These are phyloP conservation scores for Atta cephalotes DNA, from an alignment of 1,140 invertebrate genomes.

Conservation along the genomic window DNA sequence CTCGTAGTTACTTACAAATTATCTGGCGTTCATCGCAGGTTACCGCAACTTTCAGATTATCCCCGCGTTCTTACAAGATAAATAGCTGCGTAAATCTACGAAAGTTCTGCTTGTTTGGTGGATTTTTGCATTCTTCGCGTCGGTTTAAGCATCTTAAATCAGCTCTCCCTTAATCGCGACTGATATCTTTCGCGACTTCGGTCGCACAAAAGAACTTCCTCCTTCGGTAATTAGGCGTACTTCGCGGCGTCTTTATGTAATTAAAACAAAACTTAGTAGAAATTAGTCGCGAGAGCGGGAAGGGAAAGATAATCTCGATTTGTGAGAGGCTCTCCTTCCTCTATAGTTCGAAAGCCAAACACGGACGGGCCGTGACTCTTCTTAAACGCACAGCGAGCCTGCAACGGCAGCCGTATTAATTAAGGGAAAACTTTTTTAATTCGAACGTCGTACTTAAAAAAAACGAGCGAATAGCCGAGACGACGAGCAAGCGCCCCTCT, in stretches of 20 bases:
- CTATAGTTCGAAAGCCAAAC: slow-evolving; percentile 50
- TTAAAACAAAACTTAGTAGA: slow-evolving; percentile 51
- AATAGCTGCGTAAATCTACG: slow-evolving; percentile 36
- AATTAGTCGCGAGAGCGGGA: slow-evolving; percentile 35
- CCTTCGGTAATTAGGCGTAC: slow-evolving; percentile 50
- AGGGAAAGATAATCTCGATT: slow-evolving; percentile 52
- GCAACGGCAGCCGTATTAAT: slow-evolving; percentile 71
- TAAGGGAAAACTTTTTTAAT: slow-evolving; percentile 78
- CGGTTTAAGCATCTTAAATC: slow-evolving; percentile 35
- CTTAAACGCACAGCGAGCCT: slow-evolving; percentile 51
- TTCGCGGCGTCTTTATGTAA: slow-evolving; percentile 60
- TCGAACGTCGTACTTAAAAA: slow-evolving; percentile 60
- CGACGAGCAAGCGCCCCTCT: slow-evolving; percentile 24
- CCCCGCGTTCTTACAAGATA: slow-evolving; percentile 25
- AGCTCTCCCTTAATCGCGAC: slow-evolving; percentile 35
- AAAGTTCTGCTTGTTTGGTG: slow-evolving; percentile 35
- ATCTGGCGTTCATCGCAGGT: slow-evolving; percentile 46
- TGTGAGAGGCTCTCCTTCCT: not conserved
- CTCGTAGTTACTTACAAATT: slow-evolving; percentile 34
- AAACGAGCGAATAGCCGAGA: slow-evolving; percentile 52
- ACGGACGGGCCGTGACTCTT: slow-evolving; percentile 28
- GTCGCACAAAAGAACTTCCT: slow-evolving; percentile 13
- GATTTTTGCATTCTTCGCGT: slow-evolving; percentile 38
- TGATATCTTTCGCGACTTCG: slow-evolving; percentile 16
- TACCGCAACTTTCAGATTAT: slow-evolving; percentile 36